Conservation (phyloP, 2,888 invertebrate genomes). For the Epistrophe eligans region DNA sequence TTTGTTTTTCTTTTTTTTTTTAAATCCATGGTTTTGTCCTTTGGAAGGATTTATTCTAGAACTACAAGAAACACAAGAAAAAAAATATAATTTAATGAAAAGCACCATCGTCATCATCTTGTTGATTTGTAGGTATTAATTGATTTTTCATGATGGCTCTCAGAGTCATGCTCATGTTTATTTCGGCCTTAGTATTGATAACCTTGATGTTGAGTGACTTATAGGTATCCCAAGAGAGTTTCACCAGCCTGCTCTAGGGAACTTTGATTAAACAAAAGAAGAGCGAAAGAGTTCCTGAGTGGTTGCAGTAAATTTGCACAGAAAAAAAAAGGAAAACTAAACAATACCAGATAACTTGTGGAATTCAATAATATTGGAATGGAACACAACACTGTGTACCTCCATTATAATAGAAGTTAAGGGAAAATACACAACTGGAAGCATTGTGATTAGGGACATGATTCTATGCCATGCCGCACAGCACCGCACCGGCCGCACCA, state of each 20-base stretch:
- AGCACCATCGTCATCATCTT: constrained; percentile 29
- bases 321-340: neutral
- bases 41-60: constrained; percentile 18
- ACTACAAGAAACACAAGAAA: neutral
- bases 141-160: constrained; percentile 40
- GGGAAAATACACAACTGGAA: neutral
- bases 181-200: constrained; percentile 3
- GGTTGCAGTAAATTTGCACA: constrained; percentile 18
- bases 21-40: neutral
- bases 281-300: constrained; percentile 18
- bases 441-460: constrained; percentile 29
- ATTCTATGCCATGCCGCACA: neutral
- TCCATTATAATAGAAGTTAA: neutral
- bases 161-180: constrained; percentile 34
- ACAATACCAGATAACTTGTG: constrained; percentile 8
- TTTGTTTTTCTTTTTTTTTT: constrained; percentile 7
- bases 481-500: neutral
- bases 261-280: constrained; percentile 43
- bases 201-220: constrained; percentile 25
- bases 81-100: constrained; percentile 7
- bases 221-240: constrained; percentile 1
- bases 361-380: constrained; percentile 4
- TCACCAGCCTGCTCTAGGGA: constrained; percentile 20
- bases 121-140: constrained; percentile 60
- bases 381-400: neutral